Evolutionary conservation across 2,888 invertebrate species (phyloP).

Genomic region (Dascillus cervinus): DNA sequence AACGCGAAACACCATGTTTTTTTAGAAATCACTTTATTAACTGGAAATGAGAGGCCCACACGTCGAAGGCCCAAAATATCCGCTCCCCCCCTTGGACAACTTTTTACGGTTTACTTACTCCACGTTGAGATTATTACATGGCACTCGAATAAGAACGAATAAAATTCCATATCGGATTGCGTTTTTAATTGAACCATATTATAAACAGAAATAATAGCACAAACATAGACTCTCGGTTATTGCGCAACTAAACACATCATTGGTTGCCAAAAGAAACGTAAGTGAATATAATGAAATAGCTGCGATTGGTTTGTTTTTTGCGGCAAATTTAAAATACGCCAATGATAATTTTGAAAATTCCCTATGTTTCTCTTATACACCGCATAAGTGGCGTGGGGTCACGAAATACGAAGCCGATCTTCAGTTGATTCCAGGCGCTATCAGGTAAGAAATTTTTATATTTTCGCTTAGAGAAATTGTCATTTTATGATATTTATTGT

Average conservation of each 20-base stretch:
- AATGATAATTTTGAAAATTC: slow-evolving; percentile 40
- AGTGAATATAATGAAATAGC: slow-evolving; percentile 42
- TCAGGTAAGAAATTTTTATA: slow-evolving; percentile 55
- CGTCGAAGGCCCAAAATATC: too few relatives aligned
- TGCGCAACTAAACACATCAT: slow-evolving; percentile 39
- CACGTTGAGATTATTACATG: too few relatives aligned
- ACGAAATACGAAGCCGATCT: slow-evolving; percentile 54
- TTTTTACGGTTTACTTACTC: too few relatives aligned
- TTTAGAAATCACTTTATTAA: too few relatives aligned
- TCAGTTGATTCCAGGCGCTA: slow-evolving; percentile 49
- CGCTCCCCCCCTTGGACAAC: too few relatives aligned
- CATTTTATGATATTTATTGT: slow-evolving; percentile 42
- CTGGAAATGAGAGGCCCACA: too few relatives aligned
- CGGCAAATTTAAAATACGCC: slow-evolving; percentile 53
- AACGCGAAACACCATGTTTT: too few relatives aligned
- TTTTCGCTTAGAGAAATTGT: slow-evolving; percentile 46
- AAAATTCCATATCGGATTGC: too few relatives aligned
- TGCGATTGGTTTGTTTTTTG: slow-evolving; percentile 50
- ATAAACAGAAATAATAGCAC: too few relatives aligned
- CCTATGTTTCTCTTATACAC: slow-evolving; percentile 48
- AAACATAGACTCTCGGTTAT: slow-evolving; percentile 26
- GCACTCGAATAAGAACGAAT: too few relatives aligned
- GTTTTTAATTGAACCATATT: too few relatives aligned
- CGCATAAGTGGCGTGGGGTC: slow-evolving; percentile 58
- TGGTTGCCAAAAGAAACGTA: slow-evolving; percentile 47